A percentile compares a stretch with the other conserved stretches of the same genome.
Conservation (phyloP, 2,888 invertebrate species). For the Anticlea derivata region DNA sequence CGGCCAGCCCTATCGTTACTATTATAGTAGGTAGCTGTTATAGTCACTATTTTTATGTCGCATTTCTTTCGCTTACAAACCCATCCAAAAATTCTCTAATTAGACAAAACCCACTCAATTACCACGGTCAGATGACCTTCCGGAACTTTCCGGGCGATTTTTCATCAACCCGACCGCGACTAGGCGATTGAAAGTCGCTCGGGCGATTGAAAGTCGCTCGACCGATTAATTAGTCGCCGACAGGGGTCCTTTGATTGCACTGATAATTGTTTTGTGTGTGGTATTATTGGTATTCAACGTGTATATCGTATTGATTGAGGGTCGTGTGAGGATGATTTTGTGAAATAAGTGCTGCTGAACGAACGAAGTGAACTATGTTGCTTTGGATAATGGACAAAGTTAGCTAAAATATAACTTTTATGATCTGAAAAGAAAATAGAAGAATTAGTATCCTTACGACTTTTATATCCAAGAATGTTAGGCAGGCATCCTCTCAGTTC, state of each 20-base stretch:
- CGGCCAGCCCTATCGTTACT: no score
- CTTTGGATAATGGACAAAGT: no score
- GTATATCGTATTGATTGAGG: conserved; percentile 16
- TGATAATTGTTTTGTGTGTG: conserved; percentile 65
- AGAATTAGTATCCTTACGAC: no score
- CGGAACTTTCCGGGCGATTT: conserved; percentile 56
- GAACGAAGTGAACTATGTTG: no score
- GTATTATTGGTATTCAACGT: conserved; percentile 9
- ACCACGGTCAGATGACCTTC: conserved; percentile 56
- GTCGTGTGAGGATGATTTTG: conserved; percentile 3
- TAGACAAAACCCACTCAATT: conserved; percentile 47
- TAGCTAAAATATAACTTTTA: no score
- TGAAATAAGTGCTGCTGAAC: no score
- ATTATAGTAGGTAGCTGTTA: no score
- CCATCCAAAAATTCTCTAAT: conserved; percentile 21
- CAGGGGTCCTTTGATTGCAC: conserved; percentile 67
- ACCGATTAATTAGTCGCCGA: conserved; percentile 76
- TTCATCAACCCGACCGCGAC: conserved; percentile 69
- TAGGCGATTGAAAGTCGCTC: conserved; percentile 25
- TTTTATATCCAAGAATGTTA: no score
- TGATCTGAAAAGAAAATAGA: no score
- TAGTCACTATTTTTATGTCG: no score
- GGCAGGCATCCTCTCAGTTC: no score
- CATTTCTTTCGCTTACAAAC: not conserved
- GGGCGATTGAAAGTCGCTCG: conserved; percentile 67